Evolutionary conservation across 2,888 invertebrate genomes (phyloP).

Genomic region (Oxycera nigricornis): DNA sequence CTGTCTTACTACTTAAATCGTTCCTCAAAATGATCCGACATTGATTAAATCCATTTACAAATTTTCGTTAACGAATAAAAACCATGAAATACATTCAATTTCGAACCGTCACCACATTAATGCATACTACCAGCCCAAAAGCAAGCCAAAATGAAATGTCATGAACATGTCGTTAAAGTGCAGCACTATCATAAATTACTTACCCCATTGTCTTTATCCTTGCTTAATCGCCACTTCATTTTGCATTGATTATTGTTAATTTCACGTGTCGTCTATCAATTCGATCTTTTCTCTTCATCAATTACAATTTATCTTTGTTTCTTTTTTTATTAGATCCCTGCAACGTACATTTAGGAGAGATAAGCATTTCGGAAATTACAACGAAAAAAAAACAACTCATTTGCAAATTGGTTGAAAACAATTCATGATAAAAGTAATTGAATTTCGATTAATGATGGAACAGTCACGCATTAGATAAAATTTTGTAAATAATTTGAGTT

Average conservation of each 20-base stretch:
- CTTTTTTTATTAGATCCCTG: slow-evolving; percentile 7
- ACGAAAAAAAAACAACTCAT: not conserved
- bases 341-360: not conserved
- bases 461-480: not conserved
- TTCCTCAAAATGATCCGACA: no score
- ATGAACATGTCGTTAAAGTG: no score
- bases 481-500: not conserved
- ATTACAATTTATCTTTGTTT: slow-evolving; percentile 18
- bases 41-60: no score
- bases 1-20: no score
- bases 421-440: not conserved
- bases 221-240: slow-evolving; percentile 39
- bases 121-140: no score
- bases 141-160: no score
- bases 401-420: not conserved
- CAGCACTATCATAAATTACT: no score
- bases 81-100: no score
- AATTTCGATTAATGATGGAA: not conserved
- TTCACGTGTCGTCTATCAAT: not conserved
- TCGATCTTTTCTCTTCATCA: slow-evolving; percentile 21
- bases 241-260: slow-evolving; percentile 4
- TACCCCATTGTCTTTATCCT: slow-evolving; percentile 38
- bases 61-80: no score
- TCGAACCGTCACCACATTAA: no score
- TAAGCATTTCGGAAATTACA: not conserved